Evolutionary conservation across 1,140 invertebrate species (phyloP), one percentile per base, ranked within the genome.

Genomic region (Spodoptera litura): DNA sequence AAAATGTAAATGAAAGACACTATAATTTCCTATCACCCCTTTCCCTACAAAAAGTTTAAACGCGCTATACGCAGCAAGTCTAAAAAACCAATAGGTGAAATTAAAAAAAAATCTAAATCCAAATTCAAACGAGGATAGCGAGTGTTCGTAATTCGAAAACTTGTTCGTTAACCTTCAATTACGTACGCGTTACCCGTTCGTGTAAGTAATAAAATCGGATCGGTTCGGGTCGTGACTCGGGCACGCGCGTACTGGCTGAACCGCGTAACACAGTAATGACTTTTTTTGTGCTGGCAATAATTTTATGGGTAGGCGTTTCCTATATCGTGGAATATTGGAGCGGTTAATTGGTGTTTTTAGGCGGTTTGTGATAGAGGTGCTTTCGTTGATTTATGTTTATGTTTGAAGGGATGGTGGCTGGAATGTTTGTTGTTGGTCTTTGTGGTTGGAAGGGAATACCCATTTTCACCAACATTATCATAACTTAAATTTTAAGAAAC

Each of bases 211-310:
- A 78, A 78, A 78, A 70, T 68, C 64, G 44, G 44, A 52, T 66
- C 38, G 44, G 44, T 13, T 51, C 44, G 15, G 75, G 79, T 82
- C 78, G 81, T 83, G 81, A 78, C 74, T 61, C 49, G 49, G 61
- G 76, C 76, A 78, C 81, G 81, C 73, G 78, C 74, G 10, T 44
- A 44, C 38, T 35, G 58, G 59, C 78, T 52, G 51, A 31, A 31
- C 61, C 62, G 59, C 81, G 81, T 84, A 82, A 84, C 78, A 79
- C 82, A 55, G 82, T 80, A 76, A 71, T 38, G 49, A 27, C 55
- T 68, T 77, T 72, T 70, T 68, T 68, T 68, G 49, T 52, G 12
- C 64, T 68, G 64, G 64, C 49, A 68, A 68, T 71, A 51, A 70
- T 78, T 78, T 78, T 78, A 78, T 71, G 77, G 49, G 68, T 61